Evolutionary conservation across 2,113 vertebrate genomes (phyloP).

Genomic region (Salminus brasiliensis): DNA sequence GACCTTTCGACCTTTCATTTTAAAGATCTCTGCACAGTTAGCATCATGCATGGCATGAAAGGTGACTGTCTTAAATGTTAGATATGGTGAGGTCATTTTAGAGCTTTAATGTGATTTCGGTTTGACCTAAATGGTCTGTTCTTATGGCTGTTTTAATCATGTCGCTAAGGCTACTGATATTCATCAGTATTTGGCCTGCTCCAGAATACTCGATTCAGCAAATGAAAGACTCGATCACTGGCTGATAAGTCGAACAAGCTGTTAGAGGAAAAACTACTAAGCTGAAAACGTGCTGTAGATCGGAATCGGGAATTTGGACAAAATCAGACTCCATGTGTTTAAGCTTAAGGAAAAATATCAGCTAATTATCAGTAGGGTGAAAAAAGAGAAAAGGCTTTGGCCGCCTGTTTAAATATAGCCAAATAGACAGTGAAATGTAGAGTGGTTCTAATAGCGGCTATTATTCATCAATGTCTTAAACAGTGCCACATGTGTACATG

Average conservation of each 20-base stretch:
- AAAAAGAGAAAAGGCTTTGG: conserved; percentile 1
- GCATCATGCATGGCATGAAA: background rate
- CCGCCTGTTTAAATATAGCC: background rate
- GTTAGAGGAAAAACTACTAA: background rate
- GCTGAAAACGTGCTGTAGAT: background rate
- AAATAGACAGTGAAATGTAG: conserved; percentile 13
- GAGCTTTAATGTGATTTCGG: background rate
- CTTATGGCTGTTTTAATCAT: background rate
- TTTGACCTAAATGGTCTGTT: background rate
- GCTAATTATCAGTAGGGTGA: background rate
- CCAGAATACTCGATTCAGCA: background rate
- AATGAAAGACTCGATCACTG: background rate
- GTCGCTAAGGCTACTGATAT: background rate
- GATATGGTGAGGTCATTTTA: no score
- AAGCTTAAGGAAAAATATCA: background rate
- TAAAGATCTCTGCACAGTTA: background rate
- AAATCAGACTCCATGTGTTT: conserved; percentile 2
- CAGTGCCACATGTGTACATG: conserved; percentile 17
- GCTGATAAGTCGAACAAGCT: background rate
- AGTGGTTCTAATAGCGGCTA: background rate
- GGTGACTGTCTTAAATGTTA: no score
- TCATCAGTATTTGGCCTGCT: background rate
- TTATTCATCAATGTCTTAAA: conserved; percentile 29
- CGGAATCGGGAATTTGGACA: background rate
- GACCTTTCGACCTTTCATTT: background rate